Conservation (phyloP, 2,797 vertebrate genomes). For the Chiloscyllium punctatum region DNA sequence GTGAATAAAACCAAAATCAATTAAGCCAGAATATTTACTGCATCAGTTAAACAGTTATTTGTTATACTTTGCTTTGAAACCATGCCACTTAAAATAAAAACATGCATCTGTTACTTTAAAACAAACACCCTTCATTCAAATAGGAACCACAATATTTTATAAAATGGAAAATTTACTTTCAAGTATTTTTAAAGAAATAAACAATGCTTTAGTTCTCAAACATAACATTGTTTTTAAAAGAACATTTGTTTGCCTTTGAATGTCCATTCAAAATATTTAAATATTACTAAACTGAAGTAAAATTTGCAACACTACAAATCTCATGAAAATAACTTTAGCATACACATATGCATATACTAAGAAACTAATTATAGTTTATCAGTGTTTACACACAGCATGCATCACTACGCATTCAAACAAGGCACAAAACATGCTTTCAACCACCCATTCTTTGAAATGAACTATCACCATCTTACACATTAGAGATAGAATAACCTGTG, state of each 20-base stretch:
- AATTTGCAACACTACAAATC: neutral
- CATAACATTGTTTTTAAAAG: neutral
- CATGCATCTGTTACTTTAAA: neutral
- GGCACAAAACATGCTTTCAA: neutral
- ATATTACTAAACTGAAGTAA: neutral
- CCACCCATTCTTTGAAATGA: neutral
- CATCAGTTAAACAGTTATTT: neutral
- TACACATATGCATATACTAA: neutral
- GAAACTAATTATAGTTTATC: neutral
- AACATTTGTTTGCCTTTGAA: neutral
- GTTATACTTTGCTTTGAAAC: neutral
- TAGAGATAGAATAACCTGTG: neutral
- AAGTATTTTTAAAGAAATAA: neutral
- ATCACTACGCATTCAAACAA: neutral
- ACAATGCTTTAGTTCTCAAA: neutral
- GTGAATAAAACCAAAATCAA: constrained; percentile 40
- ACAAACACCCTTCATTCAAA: neutral
- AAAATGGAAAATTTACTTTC: neutral
- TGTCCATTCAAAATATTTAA: neutral
- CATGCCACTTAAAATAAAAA: neutral
- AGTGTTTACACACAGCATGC: neutral
- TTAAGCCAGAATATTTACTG: constrained; percentile 11
- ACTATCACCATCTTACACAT: neutral
- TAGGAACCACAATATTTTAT: neutral
- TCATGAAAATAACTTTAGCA: constrained; percentile 16